These are phyloP conservation scores for Pseudochirops corinnae DNA, from an alignment of 2,797 vertebrate genomes.

Conservation along the genomic window DNA sequence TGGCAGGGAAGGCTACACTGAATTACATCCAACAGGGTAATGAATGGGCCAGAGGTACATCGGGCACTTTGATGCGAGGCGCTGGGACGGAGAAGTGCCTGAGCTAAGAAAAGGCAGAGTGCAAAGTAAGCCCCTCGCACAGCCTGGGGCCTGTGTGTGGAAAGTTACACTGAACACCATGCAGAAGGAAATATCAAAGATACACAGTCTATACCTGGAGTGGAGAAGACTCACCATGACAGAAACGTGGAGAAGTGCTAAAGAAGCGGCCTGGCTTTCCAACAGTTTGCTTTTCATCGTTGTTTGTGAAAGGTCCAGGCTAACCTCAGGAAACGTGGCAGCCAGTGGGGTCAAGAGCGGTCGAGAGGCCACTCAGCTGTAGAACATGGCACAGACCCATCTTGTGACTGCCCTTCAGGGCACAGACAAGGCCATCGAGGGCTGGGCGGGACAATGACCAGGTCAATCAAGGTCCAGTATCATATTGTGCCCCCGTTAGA, in stretches of 20 bases:
- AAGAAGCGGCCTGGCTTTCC: neutral
- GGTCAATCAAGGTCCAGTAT: neutral
- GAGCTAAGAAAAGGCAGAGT: neutral
- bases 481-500: neutral
- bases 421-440: neutral
- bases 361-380: neutral
- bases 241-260: neutral
- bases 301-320: neutral
- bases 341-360: fast-evolving
- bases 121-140: neutral
- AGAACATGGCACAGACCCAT: neutral
- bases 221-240: neutral
- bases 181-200: too few species aligned
- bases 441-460: neutral
- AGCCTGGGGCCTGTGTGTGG: neutral
- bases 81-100: neutral
- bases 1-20: neutral
- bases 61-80: neutral
- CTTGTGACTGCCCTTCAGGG: neutral
- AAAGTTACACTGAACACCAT: too few species aligned
- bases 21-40: constrained; percentile 5
- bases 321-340: neutral
- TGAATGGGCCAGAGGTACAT: neutral
- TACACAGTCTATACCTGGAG: neutral
- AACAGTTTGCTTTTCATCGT: neutral